Conservation (phyloP, 2,888 invertebrate genomes). For the Rhamnusium bicolor region DNA sequence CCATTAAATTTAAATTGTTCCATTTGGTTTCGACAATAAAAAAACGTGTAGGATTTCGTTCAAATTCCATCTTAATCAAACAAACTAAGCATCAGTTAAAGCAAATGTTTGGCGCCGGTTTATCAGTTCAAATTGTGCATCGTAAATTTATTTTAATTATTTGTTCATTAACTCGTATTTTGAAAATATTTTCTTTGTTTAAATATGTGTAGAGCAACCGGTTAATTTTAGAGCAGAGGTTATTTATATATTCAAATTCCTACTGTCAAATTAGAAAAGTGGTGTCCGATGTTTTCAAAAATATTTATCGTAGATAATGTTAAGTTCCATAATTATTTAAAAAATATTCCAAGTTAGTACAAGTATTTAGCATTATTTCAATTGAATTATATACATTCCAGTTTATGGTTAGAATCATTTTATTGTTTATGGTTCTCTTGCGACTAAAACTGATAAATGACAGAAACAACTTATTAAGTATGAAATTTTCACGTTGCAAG, state of each 20-base stretch:
- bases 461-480: no score
- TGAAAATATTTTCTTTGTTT: conserved; percentile 30
- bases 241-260: conserved; percentile 17
- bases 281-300: not conserved
- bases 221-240: conserved; percentile 14
- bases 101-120: conserved; percentile 12
- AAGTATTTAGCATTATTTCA: no score
- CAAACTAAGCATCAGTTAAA: conserved; percentile 12
- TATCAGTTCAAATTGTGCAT: conserved; percentile 2
- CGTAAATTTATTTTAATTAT: conserved; percentile 28
- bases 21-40: not conserved
- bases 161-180: conserved; percentile 22
- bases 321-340: not conserved
- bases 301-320: conserved; percentile 3
- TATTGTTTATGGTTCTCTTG: no score
- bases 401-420: no score
- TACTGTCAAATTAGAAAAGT: conserved; percentile 15
- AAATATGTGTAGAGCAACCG: not conserved
- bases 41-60: conserved; percentile 8
- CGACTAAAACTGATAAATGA: no score
- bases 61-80: conserved; percentile 18
- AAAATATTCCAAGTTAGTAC: not conserved
- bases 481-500: no score
- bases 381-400: no score
- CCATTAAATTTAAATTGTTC: not conserved